Conservation (phyloP, 1,140 invertebrate species). For the Brachionus koreanus region DNA sequence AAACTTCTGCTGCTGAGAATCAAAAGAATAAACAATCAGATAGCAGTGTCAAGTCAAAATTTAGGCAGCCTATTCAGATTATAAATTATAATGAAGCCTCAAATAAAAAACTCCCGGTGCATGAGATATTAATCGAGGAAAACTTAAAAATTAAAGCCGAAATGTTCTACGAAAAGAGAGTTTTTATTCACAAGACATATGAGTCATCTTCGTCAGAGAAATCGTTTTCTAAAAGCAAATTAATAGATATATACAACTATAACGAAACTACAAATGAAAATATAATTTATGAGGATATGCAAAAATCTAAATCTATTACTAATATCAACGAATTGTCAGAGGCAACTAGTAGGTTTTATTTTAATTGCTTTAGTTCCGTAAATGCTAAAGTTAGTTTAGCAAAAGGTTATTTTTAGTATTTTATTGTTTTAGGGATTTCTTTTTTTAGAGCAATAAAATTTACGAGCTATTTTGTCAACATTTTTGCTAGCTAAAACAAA, state of each 20-base stretch:
- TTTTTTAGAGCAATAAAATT: background rate
- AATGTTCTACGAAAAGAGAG: background rate
- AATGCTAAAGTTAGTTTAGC: background rate
- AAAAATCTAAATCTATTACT: background rate
- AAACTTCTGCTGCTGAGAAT: background rate
- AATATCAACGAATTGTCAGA: background rate
- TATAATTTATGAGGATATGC: background rate
- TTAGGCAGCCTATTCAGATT: background rate
- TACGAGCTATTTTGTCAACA: background rate
- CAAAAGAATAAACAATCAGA: background rate
- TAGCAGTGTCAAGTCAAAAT: background rate
- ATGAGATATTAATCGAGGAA: conserved; percentile 1
- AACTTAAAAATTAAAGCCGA: background rate
- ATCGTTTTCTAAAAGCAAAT: background rate
- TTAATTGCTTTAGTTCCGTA: background rate
- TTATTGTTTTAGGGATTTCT: background rate
- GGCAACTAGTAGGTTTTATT: background rate
- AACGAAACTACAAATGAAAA: background rate
- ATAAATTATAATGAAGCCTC: background rate
- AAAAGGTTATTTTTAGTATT: background rate
- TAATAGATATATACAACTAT: conserved; percentile 24
- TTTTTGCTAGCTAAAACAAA: background rate
- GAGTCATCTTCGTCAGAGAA: background rate
- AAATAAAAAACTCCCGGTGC: background rate
- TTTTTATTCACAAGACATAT: background rate